Percentiles rank a stretch among this genome's conserved stretches.
Conservation (phyloP, 2,797 vertebrate genomes). For the Pogonophryne albipinna region DNA sequence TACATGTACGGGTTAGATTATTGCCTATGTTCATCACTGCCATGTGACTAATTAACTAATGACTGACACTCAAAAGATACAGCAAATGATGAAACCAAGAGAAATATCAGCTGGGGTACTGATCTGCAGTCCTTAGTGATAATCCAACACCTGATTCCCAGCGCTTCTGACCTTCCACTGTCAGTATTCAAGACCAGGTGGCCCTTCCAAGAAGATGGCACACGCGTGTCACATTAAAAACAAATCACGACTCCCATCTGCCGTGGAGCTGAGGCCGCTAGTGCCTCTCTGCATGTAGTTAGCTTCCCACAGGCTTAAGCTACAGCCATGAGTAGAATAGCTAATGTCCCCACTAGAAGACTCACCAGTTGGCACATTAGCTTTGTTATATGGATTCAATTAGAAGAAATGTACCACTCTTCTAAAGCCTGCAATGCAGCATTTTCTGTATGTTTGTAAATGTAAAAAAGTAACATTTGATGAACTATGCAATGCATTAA, state of each 20-base stretch:
- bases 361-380: slow-evolving; percentile 55
- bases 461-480: not conserved
- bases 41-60: not conserved
- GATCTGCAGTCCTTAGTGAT: slow-evolving; percentile 19
- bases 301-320: slow-evolving; percentile 56
- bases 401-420: slow-evolving; percentile 23
- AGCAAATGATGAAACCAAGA: slow-evolving; percentile 13
- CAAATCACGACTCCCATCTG: slow-evolving; percentile 77
- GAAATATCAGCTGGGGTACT: not conserved
- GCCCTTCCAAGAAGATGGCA: slow-evolving; percentile 54
- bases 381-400: slow-evolving; percentile 42
- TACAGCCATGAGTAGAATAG: slow-evolving; percentile 67
- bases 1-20: not conserved
- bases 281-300: slow-evolving; percentile 61
- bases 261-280: slow-evolving; percentile 38
- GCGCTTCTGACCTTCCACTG: slow-evolving; percentile 53
- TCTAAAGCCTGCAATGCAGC: not conserved
- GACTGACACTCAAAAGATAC: not conserved
- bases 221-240: slow-evolving; percentile 72
- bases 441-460: not conserved
- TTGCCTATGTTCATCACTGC: not conserved
- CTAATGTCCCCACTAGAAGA: slow-evolving; percentile 48
- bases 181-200: slow-evolving; percentile 57
- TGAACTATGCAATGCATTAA: not conserved
- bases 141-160: slow-evolving; percentile 42